Base-by-base conservation (phyloP, 2,113 vertebrate species). In the Tupaia chinensis region DNA sequence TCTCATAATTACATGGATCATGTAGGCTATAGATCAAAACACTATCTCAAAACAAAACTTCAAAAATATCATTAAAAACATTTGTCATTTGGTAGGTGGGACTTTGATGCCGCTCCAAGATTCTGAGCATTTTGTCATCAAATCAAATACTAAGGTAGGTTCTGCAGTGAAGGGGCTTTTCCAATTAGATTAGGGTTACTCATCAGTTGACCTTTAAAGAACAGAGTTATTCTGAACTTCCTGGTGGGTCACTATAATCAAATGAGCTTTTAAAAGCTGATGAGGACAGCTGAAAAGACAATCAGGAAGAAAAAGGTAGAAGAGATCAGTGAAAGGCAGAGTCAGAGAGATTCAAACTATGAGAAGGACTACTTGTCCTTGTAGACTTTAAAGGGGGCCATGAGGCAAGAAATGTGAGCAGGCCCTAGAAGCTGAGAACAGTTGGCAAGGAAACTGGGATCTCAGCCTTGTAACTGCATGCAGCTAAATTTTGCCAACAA, bases 21-120 rank as follows among this genome's bases (percentile, higher is more conserved):
- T 66, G 2, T 65, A 16, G 16, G 3, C 0, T 83, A 14, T 65
- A 3, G 5, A 9, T 76, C 32, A 88, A 95, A 82, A 27, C 29
- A 82, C 9, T 86, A 0, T 44, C 54, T 73, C 32, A 68, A 93
- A 92, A 93, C 17, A 93, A 85, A 97, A 14, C 22, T 81, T 93
- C 16, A 68, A 82, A 93, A 87, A 22, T 68, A 25, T 56, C n/a
- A 65, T 17, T 15, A 29, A 72, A 15, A 91, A 88, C 60, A n/a
- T 25, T 76, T 53, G 17, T 14, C 80, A 3, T 56, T 5, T 80
- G n/a, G 0, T 66, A 25, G 29, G 6, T 0, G 85, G 44, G 85
- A 53, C 54, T 60, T 22, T 73, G 17, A 23, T 44, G 2, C 10
- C 17, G 15, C 7, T 13, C 1, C 6, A 86, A 34, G 9, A 80